These are phyloP conservation scores for Anhinga anhinga DNA, from an alignment of 2,113 vertebrate genomes.

Conservation along the genomic window DNA sequence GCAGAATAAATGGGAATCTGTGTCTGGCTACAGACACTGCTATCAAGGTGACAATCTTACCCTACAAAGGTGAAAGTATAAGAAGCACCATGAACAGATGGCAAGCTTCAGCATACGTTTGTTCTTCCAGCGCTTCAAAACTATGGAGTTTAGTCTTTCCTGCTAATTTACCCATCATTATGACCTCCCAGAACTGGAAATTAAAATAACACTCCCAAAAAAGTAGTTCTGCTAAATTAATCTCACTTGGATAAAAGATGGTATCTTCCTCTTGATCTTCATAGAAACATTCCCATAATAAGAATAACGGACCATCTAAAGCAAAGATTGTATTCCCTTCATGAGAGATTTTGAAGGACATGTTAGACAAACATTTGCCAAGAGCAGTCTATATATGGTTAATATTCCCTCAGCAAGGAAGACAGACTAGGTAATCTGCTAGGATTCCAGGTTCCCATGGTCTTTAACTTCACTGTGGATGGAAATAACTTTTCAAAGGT, in stretches of 20 bases:
- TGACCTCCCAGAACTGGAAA: neutral
- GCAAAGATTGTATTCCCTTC: neutral
- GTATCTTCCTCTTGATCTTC: neutral
- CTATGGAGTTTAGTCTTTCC: neutral
- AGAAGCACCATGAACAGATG: neutral
- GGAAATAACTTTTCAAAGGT: neutral
- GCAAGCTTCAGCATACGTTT: neutral
- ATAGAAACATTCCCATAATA: neutral
- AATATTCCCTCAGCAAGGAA: neutral
- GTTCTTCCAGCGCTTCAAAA: neutral
- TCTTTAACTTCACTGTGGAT: neutral
- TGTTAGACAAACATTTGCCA: neutral
- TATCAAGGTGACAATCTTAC: neutral
- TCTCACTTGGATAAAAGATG: neutral
- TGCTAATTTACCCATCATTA: neutral
- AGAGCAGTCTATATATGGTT: neutral
- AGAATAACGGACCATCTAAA: neutral
- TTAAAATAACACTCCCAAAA: neutral
- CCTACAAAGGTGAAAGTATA: neutral
- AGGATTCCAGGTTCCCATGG: neutral
- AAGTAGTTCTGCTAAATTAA: neutral
- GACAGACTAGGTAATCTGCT: neutral
- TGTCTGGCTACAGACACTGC: neutral
- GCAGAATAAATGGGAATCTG: neutral
- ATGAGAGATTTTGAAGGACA: neutral